Base-by-base conservation (phyloP, 2,797 vertebrate species). In the Macropus fuliginosus region DNA sequence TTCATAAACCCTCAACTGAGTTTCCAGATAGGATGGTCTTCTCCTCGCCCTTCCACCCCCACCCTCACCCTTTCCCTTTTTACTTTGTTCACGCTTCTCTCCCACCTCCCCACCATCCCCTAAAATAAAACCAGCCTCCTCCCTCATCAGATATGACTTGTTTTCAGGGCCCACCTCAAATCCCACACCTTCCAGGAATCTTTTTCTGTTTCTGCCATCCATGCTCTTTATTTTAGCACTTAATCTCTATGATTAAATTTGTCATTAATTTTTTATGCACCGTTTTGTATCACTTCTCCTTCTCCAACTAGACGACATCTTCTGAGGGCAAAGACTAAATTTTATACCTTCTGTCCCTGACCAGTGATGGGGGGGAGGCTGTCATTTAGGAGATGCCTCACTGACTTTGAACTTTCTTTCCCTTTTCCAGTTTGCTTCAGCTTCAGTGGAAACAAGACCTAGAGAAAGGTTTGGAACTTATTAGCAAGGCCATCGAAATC, bases 371-470 rank as follows among this genome's bases (percentile, higher is more conserved):
- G 28, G 5, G 56, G 24, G 56, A 1, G 24, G 56, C 8, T 91
- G 5, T 96, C 34, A 91, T 55, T 55, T 95, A 40, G 24, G 18
- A 91, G 50, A 11, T 93, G 14, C 96, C 89, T 54, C 40, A 55
- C 91, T 93, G 54, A 87, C 81, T 95, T 95, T 95, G 91, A 93
- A 0, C 90, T 40, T 74, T 95, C 97, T 95, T 98, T 31, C 21
- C 93, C 52, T 96, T 97, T 98, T 96, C 97, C 56, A 99, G 99
- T 98, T 99, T 99, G 98, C 99, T 99, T 99, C 99, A 99, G 98
- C 99, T 99, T 96, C 99, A 99, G 95, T 99, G 99, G 99, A 99
- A 99, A 98, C 99, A 99, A 98, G 99, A 99, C 98, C 98, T 99
- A 87, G 99, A 99, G 97, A 99, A 99, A 98, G 99, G 99, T 55